Evolutionary conservation across 2,888 invertebrate species (phyloP).

Genomic region (Drosophila meridiana): DNA sequence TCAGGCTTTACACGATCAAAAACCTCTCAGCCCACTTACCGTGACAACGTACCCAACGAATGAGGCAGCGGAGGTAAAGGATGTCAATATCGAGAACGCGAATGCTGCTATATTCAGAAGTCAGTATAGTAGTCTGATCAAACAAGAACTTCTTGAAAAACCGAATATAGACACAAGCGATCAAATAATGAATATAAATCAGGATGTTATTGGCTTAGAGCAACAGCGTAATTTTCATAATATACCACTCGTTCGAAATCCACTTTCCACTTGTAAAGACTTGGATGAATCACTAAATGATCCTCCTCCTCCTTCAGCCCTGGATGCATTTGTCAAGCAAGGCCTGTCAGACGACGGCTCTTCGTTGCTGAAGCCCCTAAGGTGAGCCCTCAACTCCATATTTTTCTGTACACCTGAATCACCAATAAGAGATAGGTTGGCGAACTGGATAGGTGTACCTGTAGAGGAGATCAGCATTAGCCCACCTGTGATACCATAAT

Average conservation of each 20-base stretch:
- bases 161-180: neutral
- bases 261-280: neutral
- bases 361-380: slow-evolving; percentile 17
- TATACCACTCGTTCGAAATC: slow-evolving; percentile 16
- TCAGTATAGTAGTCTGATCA: neutral
- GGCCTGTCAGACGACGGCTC: slow-evolving; percentile 10
- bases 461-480: too few species aligned
- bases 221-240: neutral
- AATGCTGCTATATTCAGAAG: neutral
- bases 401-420: neutral
- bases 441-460: too few species aligned
- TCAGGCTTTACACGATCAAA: neutral
- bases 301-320: neutral
- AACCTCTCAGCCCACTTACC: neutral
- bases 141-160: slow-evolving; percentile 8
- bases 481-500: too few species aligned
- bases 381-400: slow-evolving; percentile 14
- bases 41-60: neutral
- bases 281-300: slow-evolving; percentile 2
- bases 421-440: neutral
- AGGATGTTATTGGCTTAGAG: slow-evolving; percentile 8
- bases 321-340: slow-evolving; percentile 15
- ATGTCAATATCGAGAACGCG: neutral
- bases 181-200: slow-evolving; percentile 1
- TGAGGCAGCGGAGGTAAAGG: neutral